Conservation (phyloP, 1,140 invertebrate genomes). For the Lysiphlebus fabarum region DNA sequence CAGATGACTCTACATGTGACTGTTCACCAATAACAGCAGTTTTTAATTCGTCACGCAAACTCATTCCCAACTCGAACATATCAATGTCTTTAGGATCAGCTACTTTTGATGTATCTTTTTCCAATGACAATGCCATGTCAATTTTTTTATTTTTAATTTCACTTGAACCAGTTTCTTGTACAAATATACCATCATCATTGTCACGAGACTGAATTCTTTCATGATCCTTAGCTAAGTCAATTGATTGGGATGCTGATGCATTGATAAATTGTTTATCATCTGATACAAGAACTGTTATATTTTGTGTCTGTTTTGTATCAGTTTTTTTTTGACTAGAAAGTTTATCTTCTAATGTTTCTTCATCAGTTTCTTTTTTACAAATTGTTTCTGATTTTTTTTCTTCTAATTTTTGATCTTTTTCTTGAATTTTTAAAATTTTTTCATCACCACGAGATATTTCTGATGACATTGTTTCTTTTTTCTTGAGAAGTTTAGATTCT, state of each 20-base stretch:
- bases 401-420: conserved; percentile 38
- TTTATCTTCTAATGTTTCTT: conserved; percentile 39
- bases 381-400: conserved; percentile 40
- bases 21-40: conserved; percentile 29
- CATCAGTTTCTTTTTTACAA: conserved; percentile 37
- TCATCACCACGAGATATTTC: conserved; percentile 38
- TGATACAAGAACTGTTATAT: conserved; percentile 35
- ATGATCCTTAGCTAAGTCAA: conserved; percentile 32
- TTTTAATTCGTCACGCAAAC: conserved; percentile 26
- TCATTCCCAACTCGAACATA: conserved; percentile 10
- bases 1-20: conserved; percentile 31
- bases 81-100: conserved; percentile 21
- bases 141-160: conserved; percentile 34
- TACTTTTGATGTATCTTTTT: conserved; percentile 29
- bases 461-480: conserved; percentile 42
- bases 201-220: conserved; percentile 32
- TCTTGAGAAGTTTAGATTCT: conserved; percentile 35
- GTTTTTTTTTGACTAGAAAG: conserved; percentile 34
- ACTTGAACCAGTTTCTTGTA: conserved; percentile 31
- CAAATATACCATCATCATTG: conserved; percentile 36
- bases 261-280: conserved; percentile 41
- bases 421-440: conserved; percentile 40
- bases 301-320: conserved; percentile 33
- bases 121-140: conserved; percentile 38
- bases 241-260: conserved; percentile 33